Base-by-base conservation (phyloP, 2,113 vertebrate genomes). In the Centropus unirufus region DNA sequence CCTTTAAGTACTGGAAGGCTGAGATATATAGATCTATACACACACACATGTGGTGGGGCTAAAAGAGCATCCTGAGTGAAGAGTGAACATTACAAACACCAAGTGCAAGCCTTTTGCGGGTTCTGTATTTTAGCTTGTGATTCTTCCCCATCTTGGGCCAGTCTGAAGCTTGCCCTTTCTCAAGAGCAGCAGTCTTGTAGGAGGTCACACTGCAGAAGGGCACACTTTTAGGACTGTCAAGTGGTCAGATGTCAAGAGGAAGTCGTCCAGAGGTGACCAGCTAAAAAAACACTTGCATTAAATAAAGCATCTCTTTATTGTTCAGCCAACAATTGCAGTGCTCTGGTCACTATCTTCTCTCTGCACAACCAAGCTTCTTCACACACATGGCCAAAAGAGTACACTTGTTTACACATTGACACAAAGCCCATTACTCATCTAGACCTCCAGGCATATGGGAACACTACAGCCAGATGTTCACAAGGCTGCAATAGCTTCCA, bases 281-380 rank as follows among this genome's bases (percentile, higher is more conserved):
- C 91, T 95, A 75, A 81, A 76, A 42, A 42, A 94, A 55, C 83
- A 89, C 5, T 17, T 57, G 9, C 27, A 8, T 0, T 42, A 22
- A 78, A 51, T n/a, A 34, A 34, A 87, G 14, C 20, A 70, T 6
- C 83, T 59, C 6, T 9, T 32, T 47, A 57, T 11, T 10, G 2
- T n/a, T 44, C 57, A 66, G 77, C 23, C 59, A 44, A 6, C 0
- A 0, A 46, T 0, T 0, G 1, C 67, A 12, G 46, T 1, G 14
- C 47, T 40, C 34, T 10, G 2, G 11, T 8, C 5, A 0, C 57
- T 79, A 42, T 4, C 52, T 70, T 40, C 83, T 80, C 58, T 21
- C 49, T 64, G 49, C 27, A 46, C 64, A 58, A 63, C 59, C 26
- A 42, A 67, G 77, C 63, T 24, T 67, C 58, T 51, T 51, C 69